A percentile compares a stretch with the other conserved stretches of the same genome.
These are phyloP conservation scores for Rhinella marina DNA, from an alignment of 2,797 vertebrate species.

Conservation along the genomic window DNA sequence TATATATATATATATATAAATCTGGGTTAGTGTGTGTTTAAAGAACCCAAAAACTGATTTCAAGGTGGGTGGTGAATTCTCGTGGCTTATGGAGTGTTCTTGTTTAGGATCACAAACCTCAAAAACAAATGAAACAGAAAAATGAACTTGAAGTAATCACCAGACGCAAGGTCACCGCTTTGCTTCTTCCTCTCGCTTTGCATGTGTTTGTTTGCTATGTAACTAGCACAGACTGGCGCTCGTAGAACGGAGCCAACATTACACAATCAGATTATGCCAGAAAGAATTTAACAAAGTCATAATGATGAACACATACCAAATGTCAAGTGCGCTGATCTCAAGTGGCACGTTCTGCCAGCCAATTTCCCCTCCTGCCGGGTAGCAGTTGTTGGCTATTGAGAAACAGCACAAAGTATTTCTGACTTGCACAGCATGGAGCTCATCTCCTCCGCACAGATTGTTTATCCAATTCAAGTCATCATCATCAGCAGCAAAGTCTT, in stretches of 20 bases:
- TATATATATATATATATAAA: too few relatives aligned
- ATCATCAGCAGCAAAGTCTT: conserved; percentile 21
- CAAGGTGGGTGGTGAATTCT: neutral
- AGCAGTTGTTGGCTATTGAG: conserved; percentile 62
- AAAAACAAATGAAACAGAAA: neutral
- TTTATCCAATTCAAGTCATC: conserved; percentile 39
- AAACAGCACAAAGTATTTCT: conserved; percentile 58
- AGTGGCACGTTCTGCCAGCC: conserved; percentile 52
- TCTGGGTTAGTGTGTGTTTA: too few relatives aligned
- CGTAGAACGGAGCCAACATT: conserved; percentile 18
- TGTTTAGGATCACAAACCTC: neutral
- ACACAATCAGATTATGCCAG: conserved; percentile 53
- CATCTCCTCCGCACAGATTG: conserved; percentile 43
- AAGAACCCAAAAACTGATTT: neutral
- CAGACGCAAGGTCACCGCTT: conserved; percentile 18
- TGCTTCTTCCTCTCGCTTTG: conserved; percentile 7
- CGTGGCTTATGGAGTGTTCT: neutral
- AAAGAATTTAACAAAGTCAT: conserved; percentile 52
- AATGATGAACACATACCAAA: conserved; percentile 59
- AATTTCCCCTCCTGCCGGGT: conserved; percentile 57
- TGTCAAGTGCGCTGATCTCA: conserved; percentile 58
- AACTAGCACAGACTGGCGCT: neutral
- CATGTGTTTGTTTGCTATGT: conserved; percentile 5
- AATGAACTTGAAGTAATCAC: conserved; percentile 22
- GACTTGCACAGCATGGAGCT: conserved; percentile 34